phyloP scores from a whole-genome alignment of 2,113 vertebrate genomes.

The Bos taurus region ARS-UCD2.0 NC_037340.1:7429001-7429500 shows the following conservation, averaged over 20 bases:
- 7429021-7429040: not conserved
- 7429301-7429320: not conserved
- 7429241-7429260: not conserved
- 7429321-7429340: not conserved
- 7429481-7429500: not conserved
- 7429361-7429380: not conserved
- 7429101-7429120: slow-evolving; percentile 11
- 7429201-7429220: not conserved
- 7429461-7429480: not conserved
- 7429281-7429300: not conserved
- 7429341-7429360: not conserved
- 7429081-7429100: not conserved
- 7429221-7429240: not conserved
- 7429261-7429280: not conserved
- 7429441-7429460: not conserved
- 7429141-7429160: not conserved
- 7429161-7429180: not conserved
- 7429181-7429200: not conserved
- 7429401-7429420: not conserved
- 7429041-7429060: not conserved
- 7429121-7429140: not conserved
- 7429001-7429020: not conserved
- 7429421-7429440: not conserved
- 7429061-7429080: slow-evolving; percentile 3
- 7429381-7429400: not conserved